These are phyloP conservation scores for Shinisaurus crocodilurus DNA, from an alignment of 2,113 vertebrate species.

Conservation along the genomic window DNA sequence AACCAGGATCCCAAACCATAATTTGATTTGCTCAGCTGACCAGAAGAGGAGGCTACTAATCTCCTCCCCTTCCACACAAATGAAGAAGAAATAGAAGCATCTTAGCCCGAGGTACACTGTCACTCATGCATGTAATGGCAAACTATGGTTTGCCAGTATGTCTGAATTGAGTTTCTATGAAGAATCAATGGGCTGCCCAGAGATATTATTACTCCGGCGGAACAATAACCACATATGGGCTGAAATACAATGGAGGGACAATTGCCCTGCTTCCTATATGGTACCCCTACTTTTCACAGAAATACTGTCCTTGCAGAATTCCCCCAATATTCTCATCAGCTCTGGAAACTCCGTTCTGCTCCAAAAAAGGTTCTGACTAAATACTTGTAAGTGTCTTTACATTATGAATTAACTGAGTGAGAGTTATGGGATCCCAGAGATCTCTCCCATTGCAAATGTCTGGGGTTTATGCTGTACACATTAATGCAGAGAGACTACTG, in stretches of 20 bases:
- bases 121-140: neutral
- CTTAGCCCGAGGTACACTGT: neutral
- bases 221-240: neutral
- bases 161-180: neutral
- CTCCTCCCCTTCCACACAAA: neutral
- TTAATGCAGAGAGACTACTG: slow-evolving; percentile 59
- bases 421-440: neutral
- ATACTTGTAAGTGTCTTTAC: neutral
- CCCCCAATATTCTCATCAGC: neutral
- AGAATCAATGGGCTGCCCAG: neutral
- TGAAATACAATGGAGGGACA: neutral
- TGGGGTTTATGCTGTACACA: neutral
- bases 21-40: no score
- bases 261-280: neutral
- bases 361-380: neutral
- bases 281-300: neutral
- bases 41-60: no score
- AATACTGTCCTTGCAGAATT: no score
- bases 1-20: no score
- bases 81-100: neutral
- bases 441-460: neutral
- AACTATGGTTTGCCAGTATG: neutral
- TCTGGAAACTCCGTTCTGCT: neutral
- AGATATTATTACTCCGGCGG: neutral
- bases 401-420: neutral